phyloP scores from a whole-genome alignment of 2,113 vertebrate genomes.

The Chrysochloris asiatica region DNA sequence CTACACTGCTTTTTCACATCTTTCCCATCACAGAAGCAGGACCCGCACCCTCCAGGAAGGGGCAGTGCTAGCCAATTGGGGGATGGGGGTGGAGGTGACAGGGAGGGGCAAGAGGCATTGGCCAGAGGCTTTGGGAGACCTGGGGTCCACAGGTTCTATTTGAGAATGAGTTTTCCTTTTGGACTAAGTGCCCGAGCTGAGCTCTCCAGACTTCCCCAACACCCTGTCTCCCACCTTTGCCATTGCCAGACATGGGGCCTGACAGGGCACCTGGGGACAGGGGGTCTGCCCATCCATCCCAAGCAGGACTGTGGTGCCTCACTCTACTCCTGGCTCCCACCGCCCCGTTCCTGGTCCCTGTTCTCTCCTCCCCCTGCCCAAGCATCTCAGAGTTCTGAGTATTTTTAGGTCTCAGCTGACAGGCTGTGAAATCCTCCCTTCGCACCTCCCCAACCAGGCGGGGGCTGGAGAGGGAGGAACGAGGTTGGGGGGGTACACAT shows the following conservation, averaged over 20 bases:
- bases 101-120: background rate
- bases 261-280: background rate
- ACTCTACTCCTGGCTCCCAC: background rate
- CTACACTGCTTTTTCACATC: slow-evolving; percentile 48
- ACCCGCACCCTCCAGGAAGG: slow-evolving; percentile 63
- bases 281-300: background rate
- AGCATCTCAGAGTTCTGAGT: slow-evolving; percentile 73
- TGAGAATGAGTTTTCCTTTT: background rate
- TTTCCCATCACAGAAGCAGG: slow-evolving; percentile 43
- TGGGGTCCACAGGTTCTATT: background rate
- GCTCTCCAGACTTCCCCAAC: background rate
- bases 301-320: background rate
- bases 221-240: background rate
- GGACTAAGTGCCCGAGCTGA: background rate
- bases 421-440: slow-evolving; percentile 83
- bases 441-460: slow-evolving; percentile 79
- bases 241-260: background rate
- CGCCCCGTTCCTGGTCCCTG: slow-evolving; percentile 64
- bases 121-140: background rate
- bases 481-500: slow-evolving; percentile 67
- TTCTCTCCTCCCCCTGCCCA: slow-evolving; percentile 78
- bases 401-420: slow-evolving; percentile 83
- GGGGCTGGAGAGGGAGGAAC: slow-evolving; percentile 73
- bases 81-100: background rate
- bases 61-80: slow-evolving; percentile 58